These are phyloP conservation scores for Tetrao urogallus DNA, from an alignment of 2,113 vertebrate genomes.

Conservation along the genomic window DNA sequence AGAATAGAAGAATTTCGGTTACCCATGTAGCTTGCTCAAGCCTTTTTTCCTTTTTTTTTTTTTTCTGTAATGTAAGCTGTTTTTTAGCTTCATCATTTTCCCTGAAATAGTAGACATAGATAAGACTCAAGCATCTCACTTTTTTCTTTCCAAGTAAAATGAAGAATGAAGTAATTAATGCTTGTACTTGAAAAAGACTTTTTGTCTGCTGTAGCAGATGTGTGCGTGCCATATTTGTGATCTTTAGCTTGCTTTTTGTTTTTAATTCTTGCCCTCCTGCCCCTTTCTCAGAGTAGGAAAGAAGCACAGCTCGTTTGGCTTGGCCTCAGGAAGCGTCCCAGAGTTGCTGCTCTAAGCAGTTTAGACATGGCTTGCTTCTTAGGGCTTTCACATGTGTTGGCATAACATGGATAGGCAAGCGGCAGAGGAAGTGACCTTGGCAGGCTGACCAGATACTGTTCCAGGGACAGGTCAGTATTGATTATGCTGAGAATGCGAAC, in stretches of 20 bases:
- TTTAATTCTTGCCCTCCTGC: not conserved
- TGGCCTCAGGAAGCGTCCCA: not conserved
- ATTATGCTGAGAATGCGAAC: not conserved
- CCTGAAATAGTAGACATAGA: not conserved
- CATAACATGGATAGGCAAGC: not conserved
- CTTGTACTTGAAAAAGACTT: not conserved
- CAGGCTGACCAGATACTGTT: not conserved
- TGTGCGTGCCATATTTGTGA: not conserved
- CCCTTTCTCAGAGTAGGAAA: not conserved
- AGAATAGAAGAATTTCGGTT: not conserved
- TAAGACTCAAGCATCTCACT: not conserved
- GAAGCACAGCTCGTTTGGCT: not conserved
- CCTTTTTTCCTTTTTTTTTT: not conserved
- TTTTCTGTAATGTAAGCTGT: not conserved
- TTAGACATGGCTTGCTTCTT: not conserved
- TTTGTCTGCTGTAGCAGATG: not conserved
- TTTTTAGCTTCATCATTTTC: not conserved
- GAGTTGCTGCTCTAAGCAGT: not conserved
- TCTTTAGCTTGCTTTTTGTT: not conserved
- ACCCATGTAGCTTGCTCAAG: not conserved
- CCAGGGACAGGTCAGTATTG: not conserved
- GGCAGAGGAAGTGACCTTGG: not conserved
- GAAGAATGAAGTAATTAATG: not conserved
- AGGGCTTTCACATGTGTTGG: not conserved
- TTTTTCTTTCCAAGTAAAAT: not conserved